A percentile compares a stretch with the other conserved stretches of the same genome.
phyloP scores from a whole-genome alignment of 2,797 vertebrate species.

The Pempheris klunzingeri region DNA sequence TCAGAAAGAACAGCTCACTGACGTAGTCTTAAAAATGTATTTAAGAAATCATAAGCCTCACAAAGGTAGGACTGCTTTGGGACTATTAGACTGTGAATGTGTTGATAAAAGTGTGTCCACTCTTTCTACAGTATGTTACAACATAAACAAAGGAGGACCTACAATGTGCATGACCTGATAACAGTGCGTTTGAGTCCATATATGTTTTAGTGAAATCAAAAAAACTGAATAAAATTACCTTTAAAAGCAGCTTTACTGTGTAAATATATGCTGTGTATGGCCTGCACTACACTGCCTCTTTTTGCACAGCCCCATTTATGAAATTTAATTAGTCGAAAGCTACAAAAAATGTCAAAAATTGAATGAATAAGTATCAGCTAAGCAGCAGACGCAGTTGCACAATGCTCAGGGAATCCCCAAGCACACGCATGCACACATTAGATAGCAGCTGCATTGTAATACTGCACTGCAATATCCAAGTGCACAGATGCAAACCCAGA shows the following conservation, averaged over 20 bases:
- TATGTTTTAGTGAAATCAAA: neutral
- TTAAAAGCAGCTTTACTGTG: neutral
- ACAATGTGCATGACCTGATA: neutral
- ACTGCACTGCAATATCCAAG: constrained; percentile 31
- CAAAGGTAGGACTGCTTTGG: neutral
- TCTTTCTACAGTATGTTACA: neutral
- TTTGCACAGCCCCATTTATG: neutral
- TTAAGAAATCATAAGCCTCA: neutral
- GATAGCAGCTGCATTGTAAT: constrained; percentile 56
- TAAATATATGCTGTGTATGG: neutral
- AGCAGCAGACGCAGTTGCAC: constrained; percentile 24
- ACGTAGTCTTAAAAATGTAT: neutral
- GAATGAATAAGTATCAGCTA: constrained; percentile 12
- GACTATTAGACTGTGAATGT: neutral
- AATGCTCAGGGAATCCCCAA: constrained; percentile 62
- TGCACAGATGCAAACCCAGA: constrained; percentile 4
- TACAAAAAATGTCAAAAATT: constrained; percentile 3
- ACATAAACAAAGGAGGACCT: neutral
- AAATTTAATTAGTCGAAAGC: neutral
- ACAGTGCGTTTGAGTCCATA: neutral
- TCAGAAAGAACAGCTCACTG: neutral
- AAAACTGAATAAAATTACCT: neutral
- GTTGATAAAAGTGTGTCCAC: neutral
- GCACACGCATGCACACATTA: constrained; percentile 37
- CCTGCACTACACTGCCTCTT: neutral